Evolutionary conservation across 2,888 invertebrate genomes (phyloP).

Genomic region (Polymixis lichenea): DNA sequence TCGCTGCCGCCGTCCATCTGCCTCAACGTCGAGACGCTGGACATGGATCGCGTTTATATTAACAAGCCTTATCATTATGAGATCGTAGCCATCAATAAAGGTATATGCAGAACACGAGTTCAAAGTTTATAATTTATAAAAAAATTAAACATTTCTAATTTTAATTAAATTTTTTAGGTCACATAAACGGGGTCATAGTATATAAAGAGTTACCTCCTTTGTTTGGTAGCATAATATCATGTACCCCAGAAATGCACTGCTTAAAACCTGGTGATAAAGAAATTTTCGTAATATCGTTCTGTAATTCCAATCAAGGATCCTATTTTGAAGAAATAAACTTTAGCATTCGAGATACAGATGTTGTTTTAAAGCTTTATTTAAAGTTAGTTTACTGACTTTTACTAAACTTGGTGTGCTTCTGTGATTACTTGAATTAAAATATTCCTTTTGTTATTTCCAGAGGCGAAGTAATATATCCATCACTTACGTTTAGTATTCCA

Average conservation of each 20-base stretch:
- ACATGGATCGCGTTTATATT: conserved; percentile 90
- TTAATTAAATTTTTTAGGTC: conserved; percentile 82
- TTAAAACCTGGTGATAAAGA: conserved; percentile 88
- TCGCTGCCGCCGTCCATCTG: conserved; percentile 91
- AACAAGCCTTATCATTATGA: conserved; percentile 91
- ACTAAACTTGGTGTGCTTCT: not conserved
- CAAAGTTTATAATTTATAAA: not conserved
- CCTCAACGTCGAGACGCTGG: conserved; percentile 90
- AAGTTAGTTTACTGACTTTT: conserved; percentile 84
- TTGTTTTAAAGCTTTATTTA: conserved; percentile 89
- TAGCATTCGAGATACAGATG: conserved; percentile 90
- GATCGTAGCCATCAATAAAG: conserved; percentile 90
- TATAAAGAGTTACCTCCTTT: conserved; percentile 85
- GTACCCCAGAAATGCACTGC: conserved; percentile 85
- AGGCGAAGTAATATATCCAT: conserved; percentile 91
- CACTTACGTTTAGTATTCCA: conserved; percentile 88
- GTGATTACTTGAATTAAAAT: not conserved
- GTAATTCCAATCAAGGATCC: conserved; percentile 90
- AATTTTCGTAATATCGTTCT: conserved; percentile 90
- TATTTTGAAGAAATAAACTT: conserved; percentile 92
- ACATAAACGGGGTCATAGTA: conserved; percentile 90
- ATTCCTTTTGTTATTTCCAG: conserved; percentile 76
- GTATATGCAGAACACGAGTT: conserved; percentile 71
- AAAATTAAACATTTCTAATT: not conserved
- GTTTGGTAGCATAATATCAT: conserved; percentile 90